These are phyloP conservation scores for Meteorus sp. DNA, from an alignment of 1,140 invertebrate genomes.

Conservation along the genomic window DNA sequence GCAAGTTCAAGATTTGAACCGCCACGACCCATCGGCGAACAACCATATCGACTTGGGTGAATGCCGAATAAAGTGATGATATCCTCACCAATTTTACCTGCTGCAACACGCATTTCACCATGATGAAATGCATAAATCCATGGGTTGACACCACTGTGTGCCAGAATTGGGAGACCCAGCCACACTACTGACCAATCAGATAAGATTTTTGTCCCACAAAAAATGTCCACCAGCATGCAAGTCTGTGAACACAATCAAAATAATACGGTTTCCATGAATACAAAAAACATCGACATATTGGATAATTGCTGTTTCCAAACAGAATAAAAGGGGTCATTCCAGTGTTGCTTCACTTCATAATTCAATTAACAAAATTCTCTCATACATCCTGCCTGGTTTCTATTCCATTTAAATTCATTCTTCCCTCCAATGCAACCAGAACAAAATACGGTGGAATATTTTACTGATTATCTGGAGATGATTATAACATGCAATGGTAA, in stretches of 20 bases:
- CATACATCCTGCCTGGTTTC: too few species aligned
- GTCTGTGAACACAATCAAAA: conserved; percentile 50
- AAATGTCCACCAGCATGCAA: conserved; percentile 63
- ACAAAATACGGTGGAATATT: too few species aligned
- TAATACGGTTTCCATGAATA: background rate
- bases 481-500: too few species aligned
- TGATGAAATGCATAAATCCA: conserved; percentile 73
- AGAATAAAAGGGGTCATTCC: too few species aligned
- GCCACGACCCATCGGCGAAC: conserved; percentile 43
- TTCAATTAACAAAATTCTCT: too few species aligned
- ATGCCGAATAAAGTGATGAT: conserved; percentile 55
- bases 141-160: conserved; percentile 66
- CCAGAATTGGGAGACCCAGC: conserved; percentile 63
- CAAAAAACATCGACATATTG: background rate
- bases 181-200: conserved; percentile 62
- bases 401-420: too few species aligned
- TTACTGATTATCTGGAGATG: too few species aligned
- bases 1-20: conserved; percentile 46
- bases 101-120: conserved; percentile 65
- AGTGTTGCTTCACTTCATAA: too few species aligned
- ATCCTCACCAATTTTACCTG: conserved; percentile 62
- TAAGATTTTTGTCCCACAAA: conserved; percentile 58
- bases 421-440: too few species aligned
- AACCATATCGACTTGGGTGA: conserved; percentile 50
- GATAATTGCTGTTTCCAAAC: too few species aligned